phyloP scores from a whole-genome alignment of 2,113 vertebrate genomes.

The Rhabdornis inornatus region DNA sequence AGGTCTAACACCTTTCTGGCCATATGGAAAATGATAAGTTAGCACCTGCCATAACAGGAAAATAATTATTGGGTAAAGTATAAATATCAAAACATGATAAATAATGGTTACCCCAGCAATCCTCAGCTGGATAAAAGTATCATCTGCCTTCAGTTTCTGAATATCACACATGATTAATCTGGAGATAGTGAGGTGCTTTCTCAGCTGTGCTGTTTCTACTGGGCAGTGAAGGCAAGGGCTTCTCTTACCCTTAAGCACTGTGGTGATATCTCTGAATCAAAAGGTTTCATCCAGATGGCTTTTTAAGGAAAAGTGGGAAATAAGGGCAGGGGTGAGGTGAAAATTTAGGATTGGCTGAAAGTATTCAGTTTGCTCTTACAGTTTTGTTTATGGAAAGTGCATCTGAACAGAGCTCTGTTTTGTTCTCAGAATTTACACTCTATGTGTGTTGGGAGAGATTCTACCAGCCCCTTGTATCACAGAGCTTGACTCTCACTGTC shows the following conservation, averaged over 20 bases:
- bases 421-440: neutral
- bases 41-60: slow-evolving; percentile 9
- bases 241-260: neutral
- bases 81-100: slow-evolving; percentile 45
- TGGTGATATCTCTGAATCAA: neutral
- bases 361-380: neutral
- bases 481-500: neutral
- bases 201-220: neutral
- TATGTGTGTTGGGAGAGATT: neutral
- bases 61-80: slow-evolving; percentile 14
- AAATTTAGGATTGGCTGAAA: neutral
- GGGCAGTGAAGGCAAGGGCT: neutral
- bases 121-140: slow-evolving; percentile 24
- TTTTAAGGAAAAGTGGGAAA: neutral
- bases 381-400: neutral
- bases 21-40: slow-evolving; percentile 53
- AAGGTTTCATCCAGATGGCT: neutral
- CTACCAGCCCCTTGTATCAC: neutral
- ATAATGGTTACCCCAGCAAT: slow-evolving; percentile 14
- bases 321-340: neutral
- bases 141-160: slow-evolving; percentile 35
- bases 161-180: slow-evolving; percentile 2
- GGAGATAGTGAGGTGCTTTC: neutral
- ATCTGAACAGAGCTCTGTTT: neutral
- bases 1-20: slow-evolving; percentile 26